Base-by-base conservation (phyloP, 1,140 invertebrate species). In the Panagrolaimus sp. region DNA sequence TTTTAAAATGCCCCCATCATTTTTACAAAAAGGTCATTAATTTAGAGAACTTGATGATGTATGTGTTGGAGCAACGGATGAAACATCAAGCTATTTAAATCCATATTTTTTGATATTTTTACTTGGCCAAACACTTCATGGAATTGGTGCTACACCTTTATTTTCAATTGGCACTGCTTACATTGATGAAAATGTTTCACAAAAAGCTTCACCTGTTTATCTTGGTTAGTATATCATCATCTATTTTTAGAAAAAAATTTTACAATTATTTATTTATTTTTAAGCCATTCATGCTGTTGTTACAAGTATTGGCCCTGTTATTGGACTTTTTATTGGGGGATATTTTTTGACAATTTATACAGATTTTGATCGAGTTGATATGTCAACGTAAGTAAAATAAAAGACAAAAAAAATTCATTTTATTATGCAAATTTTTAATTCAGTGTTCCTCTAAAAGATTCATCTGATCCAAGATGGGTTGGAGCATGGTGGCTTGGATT, bases 161-260 rank as follows among this genome's bases (percentile, higher is more conserved):
- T 82, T 82, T 69, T 82, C 80, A 15, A 82, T 82, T 47, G 80
- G 80, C 21, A 82, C 80, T 24, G 77, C 80, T 15, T 82, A 83
- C 68, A 66, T 82, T 38, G 80, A 82, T 63, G 80, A 82, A 68
- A 82, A 82, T 74, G 80, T 82, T 3, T 83, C 81, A 15, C 82
- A 82, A 55, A 82, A 83, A 64, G 81, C 80, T 12, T 83, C 81
- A n/a, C 80, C 80, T n/a, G 79, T 82, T 43, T 82, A 82, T 69
- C 69, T 82, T 12, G 78, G 80, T 80, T 63, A 45, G 55, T 75
- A 26, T 47, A 45, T 21, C 43, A 70, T 68, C 21, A 65, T 38
- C 17, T 21, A 17, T 17, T 46, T 17, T 46, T 43, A 28, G 15
- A 28, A 17, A 24, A 21, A 24, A 65, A 24, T 63, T 70, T 24